phyloP scores from a whole-genome alignment of 2,888 invertebrate species.

The Lacanobia oleracea region DNA sequence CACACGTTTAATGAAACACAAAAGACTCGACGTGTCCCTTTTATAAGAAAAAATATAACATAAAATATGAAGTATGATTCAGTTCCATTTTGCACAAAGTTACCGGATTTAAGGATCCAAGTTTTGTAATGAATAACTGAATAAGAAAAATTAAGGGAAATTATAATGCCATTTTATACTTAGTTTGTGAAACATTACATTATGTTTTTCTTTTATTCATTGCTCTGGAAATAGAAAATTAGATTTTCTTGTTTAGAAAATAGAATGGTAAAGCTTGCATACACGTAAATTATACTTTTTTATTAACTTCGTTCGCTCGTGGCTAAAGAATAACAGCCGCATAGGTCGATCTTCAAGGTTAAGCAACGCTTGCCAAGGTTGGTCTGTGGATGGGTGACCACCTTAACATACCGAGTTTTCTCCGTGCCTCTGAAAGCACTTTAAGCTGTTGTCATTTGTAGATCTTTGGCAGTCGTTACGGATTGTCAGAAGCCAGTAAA shows the following conservation, averaged over 20 bases:
- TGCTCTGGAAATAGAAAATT: background rate
- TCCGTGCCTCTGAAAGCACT: too few species aligned
- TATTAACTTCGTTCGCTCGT: too few species aligned
- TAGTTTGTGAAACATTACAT: background rate
- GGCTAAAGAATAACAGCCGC: too few species aligned
- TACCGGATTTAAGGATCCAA: constrained; percentile 32
- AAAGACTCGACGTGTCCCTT: constrained; percentile 61
- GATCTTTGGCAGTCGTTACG: too few species aligned
- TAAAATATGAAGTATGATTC: constrained; percentile 49
- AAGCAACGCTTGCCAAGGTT: too few species aligned
- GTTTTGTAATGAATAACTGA: constrained; percentile 56
- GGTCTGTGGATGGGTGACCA: too few species aligned
- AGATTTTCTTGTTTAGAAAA: background rate
- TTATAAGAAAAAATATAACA: constrained; percentile 54
- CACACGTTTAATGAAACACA: constrained; percentile 66
- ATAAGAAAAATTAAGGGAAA: constrained; percentile 34
- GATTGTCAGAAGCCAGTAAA: too few species aligned
- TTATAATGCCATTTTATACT: constrained; percentile 25
- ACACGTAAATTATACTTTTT: background rate
- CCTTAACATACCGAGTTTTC: too few species aligned
- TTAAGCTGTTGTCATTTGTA: too few species aligned
- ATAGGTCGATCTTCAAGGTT: too few species aligned
- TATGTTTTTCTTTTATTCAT: constrained; percentile 25
- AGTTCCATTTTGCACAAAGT: constrained; percentile 35
- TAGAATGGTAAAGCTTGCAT: background rate